These are phyloP conservation scores for Polydesmus complanatus DNA, from an alignment of 2,888 invertebrate genomes.

Conservation along the genomic window DNA sequence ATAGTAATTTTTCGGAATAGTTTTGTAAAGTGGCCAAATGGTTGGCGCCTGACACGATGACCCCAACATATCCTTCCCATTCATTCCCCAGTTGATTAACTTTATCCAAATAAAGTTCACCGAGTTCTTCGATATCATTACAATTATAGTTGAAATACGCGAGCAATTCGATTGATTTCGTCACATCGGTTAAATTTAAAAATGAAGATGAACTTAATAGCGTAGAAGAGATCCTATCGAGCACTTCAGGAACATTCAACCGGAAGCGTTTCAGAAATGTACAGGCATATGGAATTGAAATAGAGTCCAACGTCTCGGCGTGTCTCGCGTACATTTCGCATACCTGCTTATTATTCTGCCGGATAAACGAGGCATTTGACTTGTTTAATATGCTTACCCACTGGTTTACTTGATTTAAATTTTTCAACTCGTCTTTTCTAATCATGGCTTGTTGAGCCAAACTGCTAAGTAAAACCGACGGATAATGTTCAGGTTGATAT, in stretches of 20 bases:
- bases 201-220: neutral
- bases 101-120: conserved; percentile 1
- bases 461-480: neutral
- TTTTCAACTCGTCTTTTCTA: conserved; percentile 2
- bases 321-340: conserved; percentile 4
- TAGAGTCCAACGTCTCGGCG: neutral
- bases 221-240: neutral
- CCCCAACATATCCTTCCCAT: neutral
- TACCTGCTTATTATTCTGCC: neutral
- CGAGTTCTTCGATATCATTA: neutral
- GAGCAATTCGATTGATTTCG: neutral
- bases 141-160: neutral
- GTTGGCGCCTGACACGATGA: neutral
- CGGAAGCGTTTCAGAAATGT: neutral
- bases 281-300: neutral
- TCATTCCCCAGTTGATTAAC: neutral
- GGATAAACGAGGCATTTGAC: neutral
- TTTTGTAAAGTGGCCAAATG: conserved; percentile 1
- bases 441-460: conserved; percentile 5
- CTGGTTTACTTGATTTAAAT: conserved; percentile 1
- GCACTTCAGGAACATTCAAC: conserved; percentile 1
- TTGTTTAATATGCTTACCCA: conserved; percentile 5
- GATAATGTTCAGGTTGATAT: neutral
- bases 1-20: conserved; percentile 3
- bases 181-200: neutral